Evolutionary conservation across 2,797 vertebrate species (phyloP).

Genomic region (Eulemur albifrons): DNA sequence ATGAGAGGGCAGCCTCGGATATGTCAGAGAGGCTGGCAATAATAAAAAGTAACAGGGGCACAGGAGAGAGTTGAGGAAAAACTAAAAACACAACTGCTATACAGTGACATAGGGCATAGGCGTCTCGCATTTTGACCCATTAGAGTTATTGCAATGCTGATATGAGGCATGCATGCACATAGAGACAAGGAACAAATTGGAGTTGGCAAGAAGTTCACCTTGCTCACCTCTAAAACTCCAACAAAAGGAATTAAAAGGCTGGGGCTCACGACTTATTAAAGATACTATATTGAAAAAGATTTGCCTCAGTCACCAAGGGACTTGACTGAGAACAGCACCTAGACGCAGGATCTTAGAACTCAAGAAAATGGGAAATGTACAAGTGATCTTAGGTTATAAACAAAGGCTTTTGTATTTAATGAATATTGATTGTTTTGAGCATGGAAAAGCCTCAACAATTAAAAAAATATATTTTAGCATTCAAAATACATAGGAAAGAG

Average conservation of each 20-base stretch:
- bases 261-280: not conserved
- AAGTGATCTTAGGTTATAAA: not conserved
- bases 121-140: conserved; percentile 1
- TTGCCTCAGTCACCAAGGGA: not conserved
- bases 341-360: not conserved
- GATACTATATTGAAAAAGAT: conserved; percentile 13
- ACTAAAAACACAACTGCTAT: not conserved
- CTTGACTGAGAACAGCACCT: not conserved
- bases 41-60: conserved; percentile 35
- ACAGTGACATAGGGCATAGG: not conserved
- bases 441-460: not conserved
- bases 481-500: not conserved
- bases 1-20: conserved; percentile 6
- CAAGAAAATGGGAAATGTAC: not conserved
- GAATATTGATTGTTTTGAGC: not conserved
- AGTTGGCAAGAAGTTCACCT: conserved; percentile 38
- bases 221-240: conserved; percentile 11
- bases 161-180: not conserved
- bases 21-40: not conserved
- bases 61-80: not conserved
- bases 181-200: conserved; percentile 15
- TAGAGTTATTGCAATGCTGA: conserved; percentile 48
- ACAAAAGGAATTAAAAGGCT: conserved; percentile 6
- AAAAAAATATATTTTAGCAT: conserved; percentile 18
- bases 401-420: conserved; percentile 4